Base-by-base conservation (phyloP, 1,140 invertebrate species). In the Helicoverpa zea region DNA sequence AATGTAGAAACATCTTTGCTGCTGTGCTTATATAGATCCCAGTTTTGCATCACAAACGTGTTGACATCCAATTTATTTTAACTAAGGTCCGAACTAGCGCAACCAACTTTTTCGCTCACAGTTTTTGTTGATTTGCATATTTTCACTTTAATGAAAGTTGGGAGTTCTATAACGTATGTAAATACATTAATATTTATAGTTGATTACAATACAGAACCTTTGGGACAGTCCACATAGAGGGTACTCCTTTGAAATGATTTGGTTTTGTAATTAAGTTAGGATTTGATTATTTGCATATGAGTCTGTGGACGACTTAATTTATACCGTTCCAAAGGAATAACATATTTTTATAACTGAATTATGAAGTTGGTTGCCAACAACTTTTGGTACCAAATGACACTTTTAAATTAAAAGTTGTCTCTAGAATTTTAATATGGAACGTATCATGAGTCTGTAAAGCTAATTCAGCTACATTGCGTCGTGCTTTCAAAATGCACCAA, bases 31-130 rank as follows among this genome's bases (percentile, higher is more conserved):
- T 68, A 64, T 78, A 59, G 64, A 80, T 80, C 61, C 78, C 80
- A 83, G 86, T 91, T 94, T 94, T 92, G 88, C 91, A 92, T 92
- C 85, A 90, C 92, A 94, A 92, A 94, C 86, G 87, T 56, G 54
- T 61, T 58, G 61, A 83, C 70, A 68, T 43, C 68, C 81, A 85
- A 87, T 85, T 85, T 86, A 84, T 88, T 88, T 89, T 82, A 86
- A 89, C 83, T 86, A 87, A 85, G 81, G 79, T 82, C 58, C 80
- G 87, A 89, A 89, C 79, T 88, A 89, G 84, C 84, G 74, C 76
- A 74, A 77, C 74, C 79, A 83, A 88, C 79, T 81, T 85, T 87
- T 86, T 86, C 74, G 70, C 84, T 81, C 74, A 84, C 83, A 82
- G 85, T 87, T 87, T 87, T 83, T 81, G 75, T 76, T 80, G 64